Evolutionary conservation across 2,113 vertebrate species (phyloP).

Genomic region (Myotis lucifugus): DNA sequence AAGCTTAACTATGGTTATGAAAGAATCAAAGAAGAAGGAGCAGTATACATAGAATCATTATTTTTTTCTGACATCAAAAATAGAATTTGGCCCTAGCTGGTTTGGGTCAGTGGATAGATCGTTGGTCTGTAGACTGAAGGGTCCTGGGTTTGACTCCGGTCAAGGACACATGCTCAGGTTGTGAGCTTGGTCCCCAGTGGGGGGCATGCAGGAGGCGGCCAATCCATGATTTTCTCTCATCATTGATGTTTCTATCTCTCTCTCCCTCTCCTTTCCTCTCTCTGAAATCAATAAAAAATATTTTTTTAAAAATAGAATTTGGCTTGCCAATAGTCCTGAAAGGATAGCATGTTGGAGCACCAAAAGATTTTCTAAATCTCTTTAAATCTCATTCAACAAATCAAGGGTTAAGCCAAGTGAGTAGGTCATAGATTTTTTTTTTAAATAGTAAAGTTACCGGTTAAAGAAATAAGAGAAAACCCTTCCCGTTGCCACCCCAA

Average conservation of each 20-base stretch:
- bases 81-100: not conserved
- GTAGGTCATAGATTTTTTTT: not conserved
- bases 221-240: too few relatives aligned
- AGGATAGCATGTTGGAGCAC: not conserved
- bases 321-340: not conserved
- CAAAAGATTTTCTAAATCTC: not conserved
- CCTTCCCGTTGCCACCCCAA: not conserved
- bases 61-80: not conserved
- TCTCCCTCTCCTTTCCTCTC: too few relatives aligned
- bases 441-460: not conserved
- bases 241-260: too few relatives aligned
- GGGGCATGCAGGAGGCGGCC: too few relatives aligned
- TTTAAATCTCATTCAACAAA: not conserved
- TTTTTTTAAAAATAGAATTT: not conserved
- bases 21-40: not conserved
- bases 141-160: too few relatives aligned
- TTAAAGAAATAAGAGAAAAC: not conserved
- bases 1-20: not conserved
- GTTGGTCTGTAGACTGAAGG: too few relatives aligned
- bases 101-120: too few relatives aligned
- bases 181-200: too few relatives aligned
- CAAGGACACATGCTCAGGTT: too few relatives aligned
- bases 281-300: too few relatives aligned
- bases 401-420: not conserved
- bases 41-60: not conserved